Conservation (phyloP, 1,140 invertebrate species). For the Pseudomyrmex sp. region DNA sequence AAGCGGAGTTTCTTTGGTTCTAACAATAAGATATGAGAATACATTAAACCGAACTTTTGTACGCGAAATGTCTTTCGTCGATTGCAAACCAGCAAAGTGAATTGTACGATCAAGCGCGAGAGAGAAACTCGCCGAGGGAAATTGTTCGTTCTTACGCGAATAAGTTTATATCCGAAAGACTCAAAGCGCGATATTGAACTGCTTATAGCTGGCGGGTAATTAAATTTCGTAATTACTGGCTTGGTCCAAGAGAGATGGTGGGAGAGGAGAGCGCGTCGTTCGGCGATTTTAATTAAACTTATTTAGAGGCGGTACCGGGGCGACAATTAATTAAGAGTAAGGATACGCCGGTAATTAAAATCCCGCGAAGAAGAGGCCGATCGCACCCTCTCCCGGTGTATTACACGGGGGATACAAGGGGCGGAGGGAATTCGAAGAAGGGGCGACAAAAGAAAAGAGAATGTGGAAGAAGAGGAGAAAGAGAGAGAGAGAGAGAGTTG, state of each 20-base stretch:
- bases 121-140: background rate
- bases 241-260: conserved; percentile 10
- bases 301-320: conserved; percentile 72
- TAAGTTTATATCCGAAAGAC: conserved; percentile 20
- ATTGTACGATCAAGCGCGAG: background rate
- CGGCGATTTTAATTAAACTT: conserved; percentile 81
- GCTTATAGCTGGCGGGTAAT: conserved; percentile 63
- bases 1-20: background rate
- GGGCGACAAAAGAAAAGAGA: conserved; percentile 37
- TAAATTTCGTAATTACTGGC: conserved; percentile 70
- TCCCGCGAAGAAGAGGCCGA: conserved; percentile 73
- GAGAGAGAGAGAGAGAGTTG: conserved; percentile 29
- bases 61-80: background rate
- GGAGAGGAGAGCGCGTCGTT: conserved; percentile 33
- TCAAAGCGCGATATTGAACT: conserved; percentile 56
- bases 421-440: conserved; percentile 37
- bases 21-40: conserved; percentile 19
- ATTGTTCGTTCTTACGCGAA: conserved; percentile 58
- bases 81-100: conserved; percentile 33
- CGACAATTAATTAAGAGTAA: conserved; percentile 76
- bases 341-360: conserved; percentile 74
- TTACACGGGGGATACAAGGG: background rate
- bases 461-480: background rate
- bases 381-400: conserved; percentile 29
- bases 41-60: conserved; percentile 31